Evolutionary conservation across 1,140 invertebrate genomes (phyloP), one percentile per base, ranked within the genome.

Genomic region (Aphis gossypii): DNA sequence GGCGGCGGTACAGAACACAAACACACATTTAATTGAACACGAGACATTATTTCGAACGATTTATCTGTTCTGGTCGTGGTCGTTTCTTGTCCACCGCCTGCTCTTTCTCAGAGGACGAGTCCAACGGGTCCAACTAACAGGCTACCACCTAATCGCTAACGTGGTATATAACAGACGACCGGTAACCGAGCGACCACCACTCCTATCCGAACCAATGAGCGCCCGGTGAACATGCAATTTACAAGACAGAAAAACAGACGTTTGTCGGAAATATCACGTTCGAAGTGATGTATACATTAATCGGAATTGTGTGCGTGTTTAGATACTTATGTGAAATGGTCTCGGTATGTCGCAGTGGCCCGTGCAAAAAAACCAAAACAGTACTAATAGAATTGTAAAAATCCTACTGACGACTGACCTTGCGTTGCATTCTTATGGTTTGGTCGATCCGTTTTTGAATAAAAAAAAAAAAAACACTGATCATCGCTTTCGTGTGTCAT

Each of bases 1-100:
- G 60, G 68, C 56, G 56, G 30, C 60, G 90, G 90, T 44, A 35
- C 44, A 41, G 23, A 23, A 41, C 44, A n/a, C 56, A 82, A 82
- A 82, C 30, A 35, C 54, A 25, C 68, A 35, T 76, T 92, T 46
- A 92, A 92, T 82, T 48, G 90, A 92, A 91, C 56, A 38, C 90
- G 68, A 82, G 60, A 92, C 90, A 35, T 91, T 46, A 35, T 92
- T 91, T 46, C 68, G 44, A 82, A 82, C 90, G 90, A 92, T 46
- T 82, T 82, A 82, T 76, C 56, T 46, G 35, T 41, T 44, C 21
- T 30, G 89, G 38, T 90, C 51, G 48, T 30, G 30, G 14, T 20
- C 18, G 76, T 46, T 48, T 25, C 25, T 30, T 46, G 44, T 30
- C 4, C 88, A 8, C 51, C 88, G 88, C 35, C 41, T 25, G 23